Evolutionary conservation across 2,113 vertebrate genomes (phyloP).

Genomic region (Bothrops jararaca): DNA sequence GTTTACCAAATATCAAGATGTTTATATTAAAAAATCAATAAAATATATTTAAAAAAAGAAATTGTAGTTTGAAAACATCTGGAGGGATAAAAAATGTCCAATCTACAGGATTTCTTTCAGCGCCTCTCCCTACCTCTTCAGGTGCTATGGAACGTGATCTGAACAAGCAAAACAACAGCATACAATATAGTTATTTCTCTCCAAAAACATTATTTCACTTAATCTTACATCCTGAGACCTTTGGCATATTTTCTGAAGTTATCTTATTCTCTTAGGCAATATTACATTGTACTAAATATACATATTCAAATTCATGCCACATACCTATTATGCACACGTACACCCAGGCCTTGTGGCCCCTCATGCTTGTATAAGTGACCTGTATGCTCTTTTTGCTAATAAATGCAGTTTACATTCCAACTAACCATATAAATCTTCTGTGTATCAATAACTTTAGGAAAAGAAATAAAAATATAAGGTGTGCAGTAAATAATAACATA

Average conservation of each 20-base stretch:
- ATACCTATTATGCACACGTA: background rate
- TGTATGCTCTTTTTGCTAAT: background rate
- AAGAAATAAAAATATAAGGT: background rate
- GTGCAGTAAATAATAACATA: background rate
- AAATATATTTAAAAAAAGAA: background rate
- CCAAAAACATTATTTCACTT: background rate
- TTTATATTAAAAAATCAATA: no score
- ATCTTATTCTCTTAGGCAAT: no score
- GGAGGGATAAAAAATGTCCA: background rate
- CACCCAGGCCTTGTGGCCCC: background rate
- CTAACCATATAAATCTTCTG: background rate
- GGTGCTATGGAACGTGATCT: background rate
- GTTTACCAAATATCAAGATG: no score
- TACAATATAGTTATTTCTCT: background rate
- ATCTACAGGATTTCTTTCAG: background rate
- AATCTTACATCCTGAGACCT: background rate
- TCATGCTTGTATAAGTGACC: background rate
- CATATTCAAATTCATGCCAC: background rate
- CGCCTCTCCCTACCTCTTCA: background rate
- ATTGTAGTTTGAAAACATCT: background rate
- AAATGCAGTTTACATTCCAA: background rate
- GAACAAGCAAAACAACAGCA: background rate
- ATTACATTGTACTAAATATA: no score
- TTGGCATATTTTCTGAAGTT: background rate
- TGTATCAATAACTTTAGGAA: background rate